These are phyloP conservation scores for Agriopis leucophaearia DNA, from an alignment of 2,888 invertebrate species.

Conservation along the genomic window DNA sequence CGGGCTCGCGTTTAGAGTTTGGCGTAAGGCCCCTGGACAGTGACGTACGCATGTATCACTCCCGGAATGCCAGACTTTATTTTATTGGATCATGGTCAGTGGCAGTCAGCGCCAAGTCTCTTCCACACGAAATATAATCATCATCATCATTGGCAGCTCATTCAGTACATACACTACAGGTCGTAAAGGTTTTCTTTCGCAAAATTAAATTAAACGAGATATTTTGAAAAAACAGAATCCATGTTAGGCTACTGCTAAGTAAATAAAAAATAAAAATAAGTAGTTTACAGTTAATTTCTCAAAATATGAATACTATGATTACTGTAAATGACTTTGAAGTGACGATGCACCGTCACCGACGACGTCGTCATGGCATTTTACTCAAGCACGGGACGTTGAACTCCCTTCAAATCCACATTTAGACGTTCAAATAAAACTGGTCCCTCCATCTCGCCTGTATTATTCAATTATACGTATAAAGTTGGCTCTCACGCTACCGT, in stretches of 20 bases:
- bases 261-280: neutral
- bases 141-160: too few relatives aligned
- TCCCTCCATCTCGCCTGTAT: slow-evolving; percentile 58
- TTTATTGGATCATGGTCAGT: too few relatives aligned
- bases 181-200: too few relatives aligned
- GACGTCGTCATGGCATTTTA: slow-evolving; percentile 58
- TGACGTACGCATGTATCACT: too few relatives aligned
- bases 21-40: too few relatives aligned
- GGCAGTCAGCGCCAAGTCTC: too few relatives aligned
- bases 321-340: slow-evolving; percentile 29
- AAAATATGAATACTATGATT: slow-evolving; percentile 26
- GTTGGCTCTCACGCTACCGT: slow-evolving; percentile 48
- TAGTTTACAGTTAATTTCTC: slow-evolving; percentile 12
- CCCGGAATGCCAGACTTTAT: too few relatives aligned
- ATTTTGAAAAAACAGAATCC: neutral
- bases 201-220: neutral
- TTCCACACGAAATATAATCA: too few relatives aligned
- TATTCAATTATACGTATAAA: slow-evolving; percentile 56
- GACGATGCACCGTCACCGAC: slow-evolving; percentile 31
- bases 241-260: neutral
- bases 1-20: too few relatives aligned
- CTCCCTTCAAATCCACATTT: slow-evolving; percentile 68
- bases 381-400: slow-evolving; percentile 76
- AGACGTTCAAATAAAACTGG: slow-evolving; percentile 63
- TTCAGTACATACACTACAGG: too few relatives aligned